phyloP scores from a whole-genome alignment of 2,797 vertebrate species.

The Aplochiton taeniatus region DNA sequence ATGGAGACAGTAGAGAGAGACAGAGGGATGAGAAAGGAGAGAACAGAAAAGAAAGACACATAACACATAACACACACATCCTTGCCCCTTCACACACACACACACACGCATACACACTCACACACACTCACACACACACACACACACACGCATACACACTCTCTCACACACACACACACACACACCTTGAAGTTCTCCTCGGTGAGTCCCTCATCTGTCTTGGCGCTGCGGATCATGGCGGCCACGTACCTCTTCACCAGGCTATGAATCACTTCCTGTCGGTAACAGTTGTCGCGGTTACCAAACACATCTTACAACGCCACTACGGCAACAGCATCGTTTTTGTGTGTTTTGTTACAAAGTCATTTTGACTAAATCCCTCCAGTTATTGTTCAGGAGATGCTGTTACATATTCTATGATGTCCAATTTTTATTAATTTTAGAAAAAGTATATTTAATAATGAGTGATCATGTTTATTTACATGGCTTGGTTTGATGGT shows the following conservation, averaged over 20 bases:
- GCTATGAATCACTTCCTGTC: constrained; percentile 92
- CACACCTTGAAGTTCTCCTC: constrained; percentile 96
- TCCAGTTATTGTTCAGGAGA: too few species aligned
- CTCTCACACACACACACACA: constrained; percentile 12
- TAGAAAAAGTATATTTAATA: too few species aligned
- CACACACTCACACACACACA: constrained; percentile 9
- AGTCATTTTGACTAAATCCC: too few species aligned
- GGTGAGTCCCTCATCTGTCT: constrained; percentile 92
- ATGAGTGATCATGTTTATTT: too few species aligned
- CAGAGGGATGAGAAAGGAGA: neutral
- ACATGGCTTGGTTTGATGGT: too few species aligned
- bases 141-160: constrained; percentile 26
- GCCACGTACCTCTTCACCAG: constrained; percentile 95
- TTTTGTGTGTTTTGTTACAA: too few species aligned
- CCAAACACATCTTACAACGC: neutral
- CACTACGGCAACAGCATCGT: neutral
- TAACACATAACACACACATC: constrained; percentile 1
- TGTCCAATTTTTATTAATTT: too few species aligned
- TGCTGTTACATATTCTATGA: too few species aligned
- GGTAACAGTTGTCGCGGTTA: constrained; percentile 32
- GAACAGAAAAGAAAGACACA: neutral
- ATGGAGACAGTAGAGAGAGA: neutral
- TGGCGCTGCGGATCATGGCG: constrained; percentile 95
- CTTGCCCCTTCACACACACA: constrained; percentile 4
- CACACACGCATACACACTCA: constrained; percentile 8